These are phyloP conservation scores for Darevskia mixta DNA, from an alignment of 2,797 vertebrate species.

Conservation along the genomic window DNA sequence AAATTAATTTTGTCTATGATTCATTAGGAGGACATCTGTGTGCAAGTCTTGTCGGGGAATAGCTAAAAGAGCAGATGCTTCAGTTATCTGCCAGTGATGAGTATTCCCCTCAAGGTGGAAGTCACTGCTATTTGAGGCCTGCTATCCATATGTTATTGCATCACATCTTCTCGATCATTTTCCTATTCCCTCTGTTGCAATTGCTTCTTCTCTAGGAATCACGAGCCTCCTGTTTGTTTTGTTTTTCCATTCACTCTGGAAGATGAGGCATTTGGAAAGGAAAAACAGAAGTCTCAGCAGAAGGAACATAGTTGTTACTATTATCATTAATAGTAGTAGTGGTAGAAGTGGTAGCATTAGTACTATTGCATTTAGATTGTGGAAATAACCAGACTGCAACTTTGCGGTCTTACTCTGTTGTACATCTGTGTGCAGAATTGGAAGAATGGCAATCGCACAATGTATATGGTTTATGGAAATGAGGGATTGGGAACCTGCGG, in stretches of 20 bases:
- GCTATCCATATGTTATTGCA: slow-evolving; percentile 20
- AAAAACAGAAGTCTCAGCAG: neutral
- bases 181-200: neutral
- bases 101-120: slow-evolving; percentile 20
- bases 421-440: neutral
- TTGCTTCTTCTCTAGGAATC: neutral
- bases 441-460: neutral
- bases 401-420: neutral
- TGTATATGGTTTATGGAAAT: neutral
- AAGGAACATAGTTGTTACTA: neutral
- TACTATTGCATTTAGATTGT: neutral
- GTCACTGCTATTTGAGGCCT: neutral
- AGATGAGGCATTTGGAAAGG: slow-evolving; percentile 5
- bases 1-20: slow-evolving; percentile 6
- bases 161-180: slow-evolving; percentile 1
- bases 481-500: too few species aligned
- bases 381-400: neutral
- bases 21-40: neutral
- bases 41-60: slow-evolving; percentile 14
- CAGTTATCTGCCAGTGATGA: slow-evolving; percentile 9
- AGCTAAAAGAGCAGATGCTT: slow-evolving; percentile 20
- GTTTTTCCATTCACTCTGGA: neutral
- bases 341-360: neutral
- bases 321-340: neutral
- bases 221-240: neutral